A percentile compares a stretch with the other conserved stretches of the same genome.
Conservation (phyloP, 2,888 invertebrate species). For the Congeria kusceri region DNA sequence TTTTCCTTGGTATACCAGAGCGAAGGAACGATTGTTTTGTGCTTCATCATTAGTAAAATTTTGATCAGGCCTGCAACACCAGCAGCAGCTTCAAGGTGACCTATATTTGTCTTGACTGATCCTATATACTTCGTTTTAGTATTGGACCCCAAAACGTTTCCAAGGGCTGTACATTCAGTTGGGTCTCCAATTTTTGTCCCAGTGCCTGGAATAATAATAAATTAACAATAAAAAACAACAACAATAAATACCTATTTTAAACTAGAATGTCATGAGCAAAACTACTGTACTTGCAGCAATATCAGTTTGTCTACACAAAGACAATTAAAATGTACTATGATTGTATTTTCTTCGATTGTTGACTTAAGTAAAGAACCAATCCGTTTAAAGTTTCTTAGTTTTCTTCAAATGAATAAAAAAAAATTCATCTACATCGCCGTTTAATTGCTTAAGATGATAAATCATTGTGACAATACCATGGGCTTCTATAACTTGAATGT, state of each 20-base stretch:
- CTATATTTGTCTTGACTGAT: conserved; percentile 74
- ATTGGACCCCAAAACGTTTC: conserved; percentile 45
- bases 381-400: no score
- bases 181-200: conserved; percentile 75
- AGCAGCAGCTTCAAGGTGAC: conserved; percentile 71
- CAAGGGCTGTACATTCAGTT: conserved; percentile 51
- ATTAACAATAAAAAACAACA: no score
- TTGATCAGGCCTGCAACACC: conserved; percentile 73
- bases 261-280: no score
- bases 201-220: conserved; percentile 71
- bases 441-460: no score
- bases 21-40: conserved; percentile 67
- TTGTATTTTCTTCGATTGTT: background rate
- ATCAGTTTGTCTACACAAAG: no score
- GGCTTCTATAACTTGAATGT: conserved; percentile 68
- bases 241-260: conserved; percentile 20
- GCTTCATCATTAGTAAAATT: conserved; percentile 70
- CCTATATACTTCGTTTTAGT: conserved; percentile 55
- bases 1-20: conserved; percentile 58
- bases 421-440: no score
- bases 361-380: no score
- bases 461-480: conserved; percentile 55
- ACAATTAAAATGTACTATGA: background rate
- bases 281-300: no score
- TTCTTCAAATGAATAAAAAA: no score